Percentiles rank a stretch among this genome's conserved stretches.
Conservation (phyloP, 2,113 vertebrate species). For the Quiscalus mexicanus region DNA sequence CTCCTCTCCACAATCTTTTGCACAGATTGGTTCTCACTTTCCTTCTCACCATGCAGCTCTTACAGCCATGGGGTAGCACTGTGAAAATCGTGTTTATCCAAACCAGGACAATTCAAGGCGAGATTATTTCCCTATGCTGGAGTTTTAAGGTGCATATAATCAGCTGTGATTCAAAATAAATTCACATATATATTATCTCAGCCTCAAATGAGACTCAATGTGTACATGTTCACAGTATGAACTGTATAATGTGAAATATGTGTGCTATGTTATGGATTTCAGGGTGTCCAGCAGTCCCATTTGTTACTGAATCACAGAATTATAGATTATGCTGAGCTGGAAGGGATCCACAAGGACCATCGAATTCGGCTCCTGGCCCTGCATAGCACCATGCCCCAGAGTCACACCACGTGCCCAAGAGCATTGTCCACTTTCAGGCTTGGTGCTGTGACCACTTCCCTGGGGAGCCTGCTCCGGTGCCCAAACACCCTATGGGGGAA, state of each 20-base stretch:
- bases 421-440: background rate
- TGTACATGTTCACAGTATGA: background rate
- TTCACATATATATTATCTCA: background rate
- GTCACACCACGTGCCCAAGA: accelerated
- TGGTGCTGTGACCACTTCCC: background rate
- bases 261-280: background rate
- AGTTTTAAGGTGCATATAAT: background rate
- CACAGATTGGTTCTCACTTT: background rate
- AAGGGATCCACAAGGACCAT: background rate
- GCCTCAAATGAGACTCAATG: background rate
- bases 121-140: background rate
- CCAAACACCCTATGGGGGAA: accelerated
- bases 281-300: too few relatives aligned
- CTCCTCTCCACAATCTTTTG: background rate
- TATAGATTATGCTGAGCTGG: background rate
- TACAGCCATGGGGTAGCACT: background rate
- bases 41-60: background rate
- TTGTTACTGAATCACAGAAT: background rate
- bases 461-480: background rate
- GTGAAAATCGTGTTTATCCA: background rate
- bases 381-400: background rate
- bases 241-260: background rate
- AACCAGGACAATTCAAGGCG: background rate
- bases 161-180: background rate
- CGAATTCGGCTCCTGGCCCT: accelerated